Evolutionary conservation across 2,797 vertebrate species (phyloP), one percentile per base, ranked within the genome.

Genomic region (Premnoplex brunnescens): DNA sequence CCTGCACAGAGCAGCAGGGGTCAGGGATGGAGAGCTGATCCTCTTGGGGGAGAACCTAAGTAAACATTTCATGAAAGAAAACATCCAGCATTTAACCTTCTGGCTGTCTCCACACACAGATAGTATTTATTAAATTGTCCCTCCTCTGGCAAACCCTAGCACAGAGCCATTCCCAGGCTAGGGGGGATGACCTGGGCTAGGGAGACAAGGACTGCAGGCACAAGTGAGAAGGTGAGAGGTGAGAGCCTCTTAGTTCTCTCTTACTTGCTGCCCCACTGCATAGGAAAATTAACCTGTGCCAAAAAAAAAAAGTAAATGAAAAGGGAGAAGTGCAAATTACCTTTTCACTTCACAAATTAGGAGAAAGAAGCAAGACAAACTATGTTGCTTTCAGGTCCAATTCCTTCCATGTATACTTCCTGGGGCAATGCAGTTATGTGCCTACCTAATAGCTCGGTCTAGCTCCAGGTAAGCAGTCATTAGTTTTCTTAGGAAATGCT

Each of bases 401-500:
- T 60, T 91, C 74, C 63, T 95, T 88, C 52, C 77, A 21, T 54
- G 34, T 22, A 19, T 54, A 8, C 71, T 86, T 90, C 94, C 59
- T 30, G 60, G 30, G 72, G 83, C 85, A 74, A 67, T 62, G 74
- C 44, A n/a, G 71, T 71, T 91, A 17, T 14, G 5, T 74, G 71
- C 30, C 85, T 85, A 67, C 67, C 83, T 87, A 58, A 77, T 71
- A 79, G 58, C 27, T 81, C 74, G 12, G 34, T 22, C 79, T 85
- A 86, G 34, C 76, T 67, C 34, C 78, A 82, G 80, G 62, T 86
- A 74, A 66, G 73, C 46, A 89, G 52, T 75, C 85, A 73, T 90
- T 91, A 94, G 84, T 94, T 92, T 96, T 89, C 85, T 82, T 91
- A 85, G 41, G 41, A 96, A 97, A 89, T 46, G 64, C 43, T 71